Percentiles rank a stretch among this genome's conserved stretches.
These are phyloP conservation scores for Bugulina stolonifera DNA, from an alignment of 2,888 invertebrate species.

Conservation along the genomic window DNA sequence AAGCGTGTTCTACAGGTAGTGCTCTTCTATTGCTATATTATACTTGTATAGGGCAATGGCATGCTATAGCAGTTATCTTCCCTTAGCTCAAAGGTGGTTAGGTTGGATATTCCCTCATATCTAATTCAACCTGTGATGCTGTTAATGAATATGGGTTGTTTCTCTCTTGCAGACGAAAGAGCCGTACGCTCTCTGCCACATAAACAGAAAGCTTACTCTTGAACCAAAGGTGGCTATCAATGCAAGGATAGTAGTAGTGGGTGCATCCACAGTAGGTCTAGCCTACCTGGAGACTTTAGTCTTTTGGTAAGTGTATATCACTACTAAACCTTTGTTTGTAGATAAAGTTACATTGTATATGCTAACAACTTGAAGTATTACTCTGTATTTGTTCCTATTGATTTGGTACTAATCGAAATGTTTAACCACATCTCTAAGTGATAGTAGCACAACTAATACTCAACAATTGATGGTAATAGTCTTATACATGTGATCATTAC, in stretches of 20 bases:
- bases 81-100: too few species aligned
- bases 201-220: slow-evolving; percentile 51
- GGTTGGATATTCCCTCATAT: too few species aligned
- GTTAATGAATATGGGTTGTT: too few species aligned
- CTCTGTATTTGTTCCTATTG: too few species aligned
- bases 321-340: background rate
- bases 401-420: too few species aligned
- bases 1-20: slow-evolving; percentile 40
- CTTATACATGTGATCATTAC: too few species aligned
- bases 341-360: background rate
- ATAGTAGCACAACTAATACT: too few species aligned
- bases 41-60: too few species aligned
- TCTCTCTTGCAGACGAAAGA: slow-evolving; percentile 35
- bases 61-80: too few species aligned
- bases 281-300: slow-evolving; percentile 50
- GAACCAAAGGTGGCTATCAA: slow-evolving; percentile 53
- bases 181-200: slow-evolving; percentile 49
- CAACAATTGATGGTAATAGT: too few species aligned
- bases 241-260: slow-evolving; percentile 53
- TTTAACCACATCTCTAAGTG: too few species aligned
- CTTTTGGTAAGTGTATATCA: slow-evolving; percentile 41
- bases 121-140: too few species aligned
- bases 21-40: background rate
- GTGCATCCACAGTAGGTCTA: slow-evolving; percentile 51
- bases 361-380: background rate